Evolutionary conservation across 2,797 vertebrate genomes (phyloP).

Genomic region (Gadopsis marmoratus): DNA sequence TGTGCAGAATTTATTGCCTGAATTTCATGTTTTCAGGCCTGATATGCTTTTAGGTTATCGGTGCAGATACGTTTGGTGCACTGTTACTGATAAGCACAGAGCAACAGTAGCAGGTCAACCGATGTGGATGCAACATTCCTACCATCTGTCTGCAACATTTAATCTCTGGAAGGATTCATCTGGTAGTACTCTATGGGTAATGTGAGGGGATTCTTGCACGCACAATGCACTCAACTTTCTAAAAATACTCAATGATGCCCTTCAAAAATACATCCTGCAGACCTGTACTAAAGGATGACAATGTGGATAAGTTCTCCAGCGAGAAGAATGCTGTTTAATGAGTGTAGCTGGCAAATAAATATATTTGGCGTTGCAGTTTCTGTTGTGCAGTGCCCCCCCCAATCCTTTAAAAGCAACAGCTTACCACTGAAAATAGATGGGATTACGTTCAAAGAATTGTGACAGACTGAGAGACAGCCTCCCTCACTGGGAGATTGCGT

Average conservation of each 20-base stretch:
- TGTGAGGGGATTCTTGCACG: slow-evolving; percentile 44
- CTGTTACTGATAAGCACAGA: slow-evolving; percentile 53
- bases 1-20: slow-evolving; percentile 3
- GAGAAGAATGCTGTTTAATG: slow-evolving; percentile 51
- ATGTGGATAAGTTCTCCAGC: slow-evolving; percentile 41
- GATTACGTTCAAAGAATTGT: slow-evolving; percentile 54
- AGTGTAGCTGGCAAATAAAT: slow-evolving; percentile 41
- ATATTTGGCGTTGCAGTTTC: slow-evolving; percentile 39
- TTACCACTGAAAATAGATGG: slow-evolving; percentile 62
- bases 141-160: slow-evolving; percentile 79
- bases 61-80: slow-evolving; percentile 46
- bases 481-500: slow-evolving; percentile 7
- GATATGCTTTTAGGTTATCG: slow-evolving; percentile 45
- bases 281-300: slow-evolving; percentile 20
- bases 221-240: slow-evolving; percentile 19
- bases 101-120: slow-evolving; percentile 56
- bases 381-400: slow-evolving; percentile 9
- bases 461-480: slow-evolving; percentile 20
- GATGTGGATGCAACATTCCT: slow-evolving; percentile 66
- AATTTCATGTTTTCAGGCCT: slow-evolving; percentile 26
- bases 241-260: slow-evolving; percentile 14
- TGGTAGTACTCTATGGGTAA: slow-evolving; percentile 40
- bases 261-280: slow-evolving; percentile 24
- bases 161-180: slow-evolving; percentile 78
- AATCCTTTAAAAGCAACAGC: slow-evolving; percentile 56